Conservation (phyloP, 2,797 vertebrate genomes). For the Notolepis coatsorum region DNA sequence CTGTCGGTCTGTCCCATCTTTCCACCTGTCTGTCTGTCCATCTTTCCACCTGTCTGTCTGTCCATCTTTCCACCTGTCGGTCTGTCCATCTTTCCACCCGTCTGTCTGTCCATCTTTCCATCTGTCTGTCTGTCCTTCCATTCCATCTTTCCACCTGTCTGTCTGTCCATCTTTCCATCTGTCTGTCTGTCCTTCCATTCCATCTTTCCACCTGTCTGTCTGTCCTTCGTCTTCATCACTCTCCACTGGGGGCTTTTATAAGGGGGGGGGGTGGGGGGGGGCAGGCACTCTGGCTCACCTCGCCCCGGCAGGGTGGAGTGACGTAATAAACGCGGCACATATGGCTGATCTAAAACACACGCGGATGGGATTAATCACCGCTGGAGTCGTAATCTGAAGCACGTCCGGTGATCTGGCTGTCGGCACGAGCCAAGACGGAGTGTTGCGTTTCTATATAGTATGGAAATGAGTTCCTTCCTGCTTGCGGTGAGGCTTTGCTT, state of each 20-base stretch:
- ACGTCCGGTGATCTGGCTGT: constrained; percentile 40
- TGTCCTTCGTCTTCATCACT: constrained; percentile 22
- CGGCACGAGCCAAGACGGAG: constrained; percentile 38
- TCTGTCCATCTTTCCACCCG: too few relatives aligned
- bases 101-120: too few relatives aligned
- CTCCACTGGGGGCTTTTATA: constrained; percentile 25
- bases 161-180: constrained; percentile 55
- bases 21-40: too few relatives aligned
- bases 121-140: too few relatives aligned
- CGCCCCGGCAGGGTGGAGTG: constrained; percentile 31
- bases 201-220: constrained; percentile 29
- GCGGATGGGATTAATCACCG: constrained; percentile 47
- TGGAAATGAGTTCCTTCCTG: constrained; percentile 52
- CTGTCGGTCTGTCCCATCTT: too few relatives aligned
- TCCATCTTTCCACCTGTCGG: too few relatives aligned
- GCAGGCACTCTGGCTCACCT: constrained; percentile 36
- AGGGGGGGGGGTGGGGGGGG: too few relatives aligned
- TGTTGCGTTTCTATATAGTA: constrained; percentile 37
- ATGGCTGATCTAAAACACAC: constrained; percentile 61
- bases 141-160: too few relatives aligned
- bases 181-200: constrained; percentile 35
- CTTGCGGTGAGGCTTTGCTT: too few relatives aligned
- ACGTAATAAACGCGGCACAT: constrained; percentile 35
- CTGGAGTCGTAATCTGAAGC: constrained; percentile 57
- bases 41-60: too few relatives aligned